Percentiles rank a stretch among this genome's conserved stretches.
phyloP scores from a whole-genome alignment of 2,113 vertebrate genomes.

The Hemichromis elongatus region DNA sequence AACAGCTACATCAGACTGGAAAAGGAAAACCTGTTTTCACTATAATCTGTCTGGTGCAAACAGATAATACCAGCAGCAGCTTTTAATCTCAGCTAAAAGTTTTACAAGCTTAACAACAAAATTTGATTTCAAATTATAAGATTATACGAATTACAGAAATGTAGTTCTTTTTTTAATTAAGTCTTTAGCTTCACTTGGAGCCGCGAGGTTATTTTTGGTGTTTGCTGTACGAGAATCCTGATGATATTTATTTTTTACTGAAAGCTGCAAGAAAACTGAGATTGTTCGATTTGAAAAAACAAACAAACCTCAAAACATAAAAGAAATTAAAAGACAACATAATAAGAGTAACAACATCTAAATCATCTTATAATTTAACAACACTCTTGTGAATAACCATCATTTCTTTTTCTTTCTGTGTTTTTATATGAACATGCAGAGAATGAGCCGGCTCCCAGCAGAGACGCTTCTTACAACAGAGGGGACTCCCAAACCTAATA shows the following conservation, averaged over 20 bases:
- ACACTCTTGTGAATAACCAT: background rate
- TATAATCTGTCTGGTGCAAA: background rate
- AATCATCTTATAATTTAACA: background rate
- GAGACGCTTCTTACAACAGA: slow-evolving; percentile 55
- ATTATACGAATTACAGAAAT: background rate
- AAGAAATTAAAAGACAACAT: background rate
- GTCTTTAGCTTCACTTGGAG: background rate
- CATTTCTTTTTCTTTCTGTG: background rate
- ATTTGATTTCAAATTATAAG: background rate
- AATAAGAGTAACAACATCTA: background rate
- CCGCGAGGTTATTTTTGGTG: background rate
- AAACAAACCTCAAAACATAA: background rate
- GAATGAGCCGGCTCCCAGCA: slow-evolving; percentile 40
- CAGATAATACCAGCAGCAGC: background rate
- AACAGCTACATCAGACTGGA: background rate
- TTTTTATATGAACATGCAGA: slow-evolving; percentile 4
- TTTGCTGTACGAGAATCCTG: background rate
- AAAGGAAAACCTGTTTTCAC: background rate
- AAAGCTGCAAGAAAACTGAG: background rate
- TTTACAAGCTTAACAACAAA: background rate
- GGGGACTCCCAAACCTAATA: slow-evolving; percentile 66
- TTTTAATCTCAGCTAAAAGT: background rate
- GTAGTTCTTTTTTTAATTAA: background rate
- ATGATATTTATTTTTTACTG: background rate
- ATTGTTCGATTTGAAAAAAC: background rate